These are phyloP conservation scores for Campopleginae sp. DNA, from an alignment of 2,888 invertebrate species.

Conservation along the genomic window DNA sequence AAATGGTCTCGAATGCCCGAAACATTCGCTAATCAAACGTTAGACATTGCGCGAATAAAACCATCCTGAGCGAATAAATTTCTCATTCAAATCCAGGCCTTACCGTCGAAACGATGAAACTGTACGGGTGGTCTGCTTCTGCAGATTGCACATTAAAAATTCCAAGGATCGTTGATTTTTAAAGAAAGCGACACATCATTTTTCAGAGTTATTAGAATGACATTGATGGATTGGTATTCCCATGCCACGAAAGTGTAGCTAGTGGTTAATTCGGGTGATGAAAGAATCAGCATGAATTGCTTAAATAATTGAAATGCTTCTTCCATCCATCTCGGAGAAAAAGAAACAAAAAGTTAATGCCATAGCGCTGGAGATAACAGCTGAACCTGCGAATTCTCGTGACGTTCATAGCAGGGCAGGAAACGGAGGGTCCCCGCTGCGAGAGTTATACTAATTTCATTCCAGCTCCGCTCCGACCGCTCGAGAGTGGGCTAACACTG, in stretches of 20 bases:
- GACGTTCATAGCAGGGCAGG: slow-evolving; percentile 1
- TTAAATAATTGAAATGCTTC: background rate
- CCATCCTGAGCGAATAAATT: background rate
- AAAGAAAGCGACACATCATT: background rate
- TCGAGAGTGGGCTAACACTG: slow-evolving; percentile 18
- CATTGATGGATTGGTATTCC: background rate
- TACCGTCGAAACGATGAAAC: background rate
- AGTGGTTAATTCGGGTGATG: no score
- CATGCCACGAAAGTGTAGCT: background rate
- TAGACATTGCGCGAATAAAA: background rate
- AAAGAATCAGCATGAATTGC: background rate
- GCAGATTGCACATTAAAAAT: background rate
- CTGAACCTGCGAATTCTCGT: slow-evolving; percentile 14
- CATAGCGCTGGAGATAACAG: slow-evolving; percentile 2
- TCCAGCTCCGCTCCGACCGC: slow-evolving; percentile 34
- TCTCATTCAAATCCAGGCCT: background rate
- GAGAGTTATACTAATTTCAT: slow-evolving; percentile 64
- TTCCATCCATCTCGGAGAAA: background rate
- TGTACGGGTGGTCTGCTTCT: background rate
- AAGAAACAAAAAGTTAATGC: background rate
- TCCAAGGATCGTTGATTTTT: background rate
- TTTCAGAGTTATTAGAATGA: background rate
- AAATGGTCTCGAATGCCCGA: background rate
- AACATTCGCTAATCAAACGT: background rate
- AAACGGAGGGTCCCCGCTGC: slow-evolving; percentile 27